Conservation (phyloP, 2,113 vertebrate species). For the Aleadryas rufinucha region DNA sequence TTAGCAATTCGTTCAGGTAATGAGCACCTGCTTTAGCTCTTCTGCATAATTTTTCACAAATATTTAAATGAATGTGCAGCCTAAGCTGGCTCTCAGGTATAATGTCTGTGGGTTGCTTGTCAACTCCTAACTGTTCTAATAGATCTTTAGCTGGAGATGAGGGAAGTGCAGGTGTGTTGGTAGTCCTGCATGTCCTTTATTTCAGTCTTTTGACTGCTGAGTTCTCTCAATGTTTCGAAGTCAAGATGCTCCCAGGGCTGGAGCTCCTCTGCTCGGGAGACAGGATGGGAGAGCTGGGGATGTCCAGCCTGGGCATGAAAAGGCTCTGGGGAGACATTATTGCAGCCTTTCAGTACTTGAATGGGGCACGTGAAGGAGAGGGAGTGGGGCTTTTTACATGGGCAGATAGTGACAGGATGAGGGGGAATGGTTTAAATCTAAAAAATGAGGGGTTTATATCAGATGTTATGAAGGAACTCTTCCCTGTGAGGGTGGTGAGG, state of each 20-base stretch:
- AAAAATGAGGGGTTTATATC: background rate
- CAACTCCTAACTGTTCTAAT: accelerated
- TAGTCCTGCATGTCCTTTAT: too few relatives aligned
- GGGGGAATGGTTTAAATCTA: background rate
- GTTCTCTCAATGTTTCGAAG: background rate
- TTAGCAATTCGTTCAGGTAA: accelerated
- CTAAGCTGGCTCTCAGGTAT: background rate
- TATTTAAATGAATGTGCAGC: accelerated
- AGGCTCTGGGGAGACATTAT: background rate
- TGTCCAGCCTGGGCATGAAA: background rate
- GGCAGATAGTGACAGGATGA: background rate
- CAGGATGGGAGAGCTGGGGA: background rate
- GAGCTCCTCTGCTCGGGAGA: background rate
- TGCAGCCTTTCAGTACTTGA: background rate
- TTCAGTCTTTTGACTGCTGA: background rate
- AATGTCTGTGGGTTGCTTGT: background rate
- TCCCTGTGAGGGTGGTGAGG: background rate
- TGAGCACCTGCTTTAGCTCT: background rate
- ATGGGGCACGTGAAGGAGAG: accelerated
- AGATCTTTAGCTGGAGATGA: background rate
- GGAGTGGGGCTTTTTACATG: background rate
- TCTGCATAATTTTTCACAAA: background rate
- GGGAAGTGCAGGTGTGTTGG: background rate
- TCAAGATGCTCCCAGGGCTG: background rate
- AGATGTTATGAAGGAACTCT: background rate